Evolutionary conservation across 2,797 vertebrate species (phyloP).

Genomic region (Anguilla pacifica): DNA sequence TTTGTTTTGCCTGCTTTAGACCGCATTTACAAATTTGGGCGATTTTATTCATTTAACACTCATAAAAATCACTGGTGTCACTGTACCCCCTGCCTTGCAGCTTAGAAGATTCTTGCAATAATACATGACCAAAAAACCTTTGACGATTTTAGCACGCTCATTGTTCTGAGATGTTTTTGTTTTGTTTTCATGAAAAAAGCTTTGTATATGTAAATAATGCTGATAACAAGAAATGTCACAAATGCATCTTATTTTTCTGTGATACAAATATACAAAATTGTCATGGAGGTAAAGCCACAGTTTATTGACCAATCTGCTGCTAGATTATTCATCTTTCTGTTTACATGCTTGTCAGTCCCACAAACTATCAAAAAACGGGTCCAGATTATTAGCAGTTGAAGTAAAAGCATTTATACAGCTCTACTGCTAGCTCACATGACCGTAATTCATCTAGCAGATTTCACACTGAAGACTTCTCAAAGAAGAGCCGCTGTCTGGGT

Average conservation of each 20-base stretch:
- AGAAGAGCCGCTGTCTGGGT: background rate
- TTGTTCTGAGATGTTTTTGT: background rate
- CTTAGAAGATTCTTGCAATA: background rate
- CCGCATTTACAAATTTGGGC: background rate
- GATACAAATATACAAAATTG: background rate
- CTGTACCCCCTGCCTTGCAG: background rate
- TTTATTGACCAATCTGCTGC: background rate
- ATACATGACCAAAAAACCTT: background rate
- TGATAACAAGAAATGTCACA: background rate
- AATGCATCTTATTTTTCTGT: background rate
- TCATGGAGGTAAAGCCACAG: background rate
- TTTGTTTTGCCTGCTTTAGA: background rate
- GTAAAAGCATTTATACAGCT: background rate
- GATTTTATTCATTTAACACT: background rate
- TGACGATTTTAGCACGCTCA: background rate
- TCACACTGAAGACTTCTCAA: background rate
- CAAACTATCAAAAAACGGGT: background rate
- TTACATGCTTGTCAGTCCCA: background rate
- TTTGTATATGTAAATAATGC: background rate
- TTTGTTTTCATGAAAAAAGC: background rate
- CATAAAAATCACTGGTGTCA: background rate
- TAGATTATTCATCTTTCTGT: background rate
- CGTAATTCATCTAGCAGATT: slow-evolving; percentile 2
- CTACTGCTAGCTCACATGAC: background rate
- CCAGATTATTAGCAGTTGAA: background rate